Evolutionary conservation across 2,888 invertebrate species (phyloP).

Genomic region (Pinctada fucata): DNA sequence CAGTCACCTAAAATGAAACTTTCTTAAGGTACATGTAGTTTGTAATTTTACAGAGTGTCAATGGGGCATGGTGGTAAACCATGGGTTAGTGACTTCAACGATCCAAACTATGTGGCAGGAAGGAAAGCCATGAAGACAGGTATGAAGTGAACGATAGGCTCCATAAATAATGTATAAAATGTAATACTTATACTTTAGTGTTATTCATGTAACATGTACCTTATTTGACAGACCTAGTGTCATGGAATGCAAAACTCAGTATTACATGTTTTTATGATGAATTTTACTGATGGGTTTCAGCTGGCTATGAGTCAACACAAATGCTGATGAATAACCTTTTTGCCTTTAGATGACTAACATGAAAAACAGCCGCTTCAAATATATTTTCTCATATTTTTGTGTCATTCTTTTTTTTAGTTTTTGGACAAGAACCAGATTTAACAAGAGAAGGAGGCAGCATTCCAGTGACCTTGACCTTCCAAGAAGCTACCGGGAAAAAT

Average conservation of each 20-base stretch:
- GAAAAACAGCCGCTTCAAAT: too few relatives aligned
- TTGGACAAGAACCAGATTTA: slow-evolving; percentile 93
- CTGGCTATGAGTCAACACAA: too few relatives aligned
- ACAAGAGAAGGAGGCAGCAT: slow-evolving; percentile 98
- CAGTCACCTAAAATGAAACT: too few relatives aligned
- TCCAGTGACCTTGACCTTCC: slow-evolving; percentile 94
- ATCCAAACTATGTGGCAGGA: slow-evolving; percentile 95
- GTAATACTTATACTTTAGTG: too few relatives aligned
- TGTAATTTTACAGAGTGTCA: slow-evolving; percentile 63
- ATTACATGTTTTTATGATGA: not conserved
- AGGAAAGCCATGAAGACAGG: slow-evolving; percentile 78
- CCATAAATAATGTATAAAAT: too few relatives aligned
- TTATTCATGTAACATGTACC: too few relatives aligned
- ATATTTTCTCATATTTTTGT: too few relatives aligned
- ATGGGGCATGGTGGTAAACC: slow-evolving; percentile 88
- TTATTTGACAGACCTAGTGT: too few relatives aligned
- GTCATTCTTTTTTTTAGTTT: slow-evolving; percentile 80
- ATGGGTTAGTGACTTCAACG: slow-evolving; percentile 95
- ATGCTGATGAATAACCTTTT: too few relatives aligned
- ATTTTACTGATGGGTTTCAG: too few relatives aligned
- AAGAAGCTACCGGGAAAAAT: slow-evolving; percentile 92
- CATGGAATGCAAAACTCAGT: not conserved
- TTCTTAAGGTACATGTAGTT: too few relatives aligned
- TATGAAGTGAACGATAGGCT: slow-evolving; percentile 44
- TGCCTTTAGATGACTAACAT: too few relatives aligned